Conservation (phyloP, 2,888 invertebrate genomes). For the Chouioia cunea region DNA sequence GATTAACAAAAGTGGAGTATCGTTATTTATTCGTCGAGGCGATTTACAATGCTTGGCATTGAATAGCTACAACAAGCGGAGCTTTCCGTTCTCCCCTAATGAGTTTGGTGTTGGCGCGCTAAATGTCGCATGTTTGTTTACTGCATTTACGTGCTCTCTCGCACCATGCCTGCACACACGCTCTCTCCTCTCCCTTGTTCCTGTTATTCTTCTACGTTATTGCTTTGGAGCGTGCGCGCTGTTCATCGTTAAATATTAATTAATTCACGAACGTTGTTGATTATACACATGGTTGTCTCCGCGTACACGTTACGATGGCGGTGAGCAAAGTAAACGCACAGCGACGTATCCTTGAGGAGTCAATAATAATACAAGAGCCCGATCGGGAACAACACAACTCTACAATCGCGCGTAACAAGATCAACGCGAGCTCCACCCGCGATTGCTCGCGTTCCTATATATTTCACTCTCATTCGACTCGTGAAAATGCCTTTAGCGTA, state of each 20-base stretch:
- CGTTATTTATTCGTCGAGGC: slow-evolving; percentile 1
- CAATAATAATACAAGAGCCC: too few species aligned
- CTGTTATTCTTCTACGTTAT: slow-evolving; percentile 39
- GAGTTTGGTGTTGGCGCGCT: slow-evolving; percentile 30
- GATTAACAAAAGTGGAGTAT: slow-evolving; percentile 53
- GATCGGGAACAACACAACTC: too few species aligned
- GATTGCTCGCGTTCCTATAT: too few species aligned
- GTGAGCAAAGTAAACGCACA: too few species aligned
- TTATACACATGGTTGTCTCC: too few species aligned
- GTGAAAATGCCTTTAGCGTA: slow-evolving; percentile 29
- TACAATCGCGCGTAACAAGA: too few species aligned
- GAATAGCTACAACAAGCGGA: not conserved
- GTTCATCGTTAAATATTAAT: slow-evolving; percentile 34
- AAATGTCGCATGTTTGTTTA: slow-evolving; percentile 27
- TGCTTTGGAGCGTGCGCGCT: slow-evolving; percentile 2
- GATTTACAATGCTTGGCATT: slow-evolving; percentile 36
- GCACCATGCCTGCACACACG: too few species aligned
- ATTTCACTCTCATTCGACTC: too few species aligned
- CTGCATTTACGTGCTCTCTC: slow-evolving; percentile 19
- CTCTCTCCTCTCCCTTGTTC: not conserved
- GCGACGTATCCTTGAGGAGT: too few species aligned
- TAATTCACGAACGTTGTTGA: slow-evolving; percentile 17
- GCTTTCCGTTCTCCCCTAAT: not conserved
- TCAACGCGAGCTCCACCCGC: too few species aligned
- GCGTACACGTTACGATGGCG: too few species aligned